Evolutionary conservation across 2,113 vertebrate species (phyloP), one percentile per base, ranked within the genome.

Genomic region (Blennius ocellaris): DNA sequence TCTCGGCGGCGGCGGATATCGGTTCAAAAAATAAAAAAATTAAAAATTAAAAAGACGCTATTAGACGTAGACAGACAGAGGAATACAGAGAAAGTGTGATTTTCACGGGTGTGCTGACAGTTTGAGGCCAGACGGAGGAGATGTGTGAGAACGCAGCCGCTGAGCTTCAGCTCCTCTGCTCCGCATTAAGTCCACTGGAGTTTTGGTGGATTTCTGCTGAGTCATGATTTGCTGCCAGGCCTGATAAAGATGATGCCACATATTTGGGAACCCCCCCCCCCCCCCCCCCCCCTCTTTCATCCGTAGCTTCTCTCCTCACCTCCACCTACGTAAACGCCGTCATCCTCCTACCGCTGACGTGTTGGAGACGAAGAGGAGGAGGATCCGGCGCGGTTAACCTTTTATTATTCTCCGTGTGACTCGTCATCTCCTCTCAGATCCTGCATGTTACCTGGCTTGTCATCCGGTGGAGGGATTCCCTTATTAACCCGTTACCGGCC

Each of bases 21-120:
- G n/a, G n/a, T n/a, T n/a, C n/a, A n/a, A n/a, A n/a, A n/a, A n/a
- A n/a, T n/a, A n/a, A n/a, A n/a, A n/a, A n/a, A n/a, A n/a, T n/a
- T n/a, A n/a, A n/a, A n/a, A n/a, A n/a, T n/a, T n/a, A n/a, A n/a
- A n/a, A n/a, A n/a, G n/a, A 80, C 16, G 53, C 73, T 48, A 58
- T 72, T 48, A 61, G 12, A 81, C 40, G 47, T 17, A 87, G 49
- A 60, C 8, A 21, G 39, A 63, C 15, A 48, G 11, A 41, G 53
- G 55, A 55, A 73, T 16, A 73, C 36, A 60, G 56, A 43, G 30
- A 47, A 68, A 50, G 70, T 78, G 69, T 61, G 71, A 68, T 75
- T 87, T 67, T 81, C 76, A 77, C 41, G 73, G 73, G 82, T 80
- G 74, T 9, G 2, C 78, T 89, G 86, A 83, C 86, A 90, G 86